Percentiles rank a stretch among this genome's conserved stretches.
Conservation (phyloP, 2,113 vertebrate species). For the Podiceps cristatus region DNA sequence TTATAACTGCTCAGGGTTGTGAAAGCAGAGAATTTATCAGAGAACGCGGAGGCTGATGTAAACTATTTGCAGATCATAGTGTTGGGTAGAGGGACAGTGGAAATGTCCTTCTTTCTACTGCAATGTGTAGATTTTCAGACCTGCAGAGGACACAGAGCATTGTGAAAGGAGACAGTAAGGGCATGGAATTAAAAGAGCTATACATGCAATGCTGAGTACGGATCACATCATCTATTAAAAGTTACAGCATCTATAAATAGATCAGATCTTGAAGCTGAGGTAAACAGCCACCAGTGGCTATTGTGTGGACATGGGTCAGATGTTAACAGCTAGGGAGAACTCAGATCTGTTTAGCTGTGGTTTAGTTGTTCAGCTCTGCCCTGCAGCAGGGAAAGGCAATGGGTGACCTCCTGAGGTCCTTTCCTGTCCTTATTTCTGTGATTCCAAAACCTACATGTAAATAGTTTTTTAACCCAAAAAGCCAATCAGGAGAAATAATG, state of each 20-base stretch:
- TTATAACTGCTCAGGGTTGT: conserved; percentile 16
- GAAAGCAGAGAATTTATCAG: conserved; percentile 20
- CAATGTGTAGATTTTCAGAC: background rate
- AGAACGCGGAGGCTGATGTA: background rate
- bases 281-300: background rate
- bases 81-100: background rate
- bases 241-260: background rate
- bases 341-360: background rate
- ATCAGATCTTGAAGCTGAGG: background rate
- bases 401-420: background rate
- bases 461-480: background rate
- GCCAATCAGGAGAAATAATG: background rate
- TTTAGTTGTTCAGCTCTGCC: background rate
- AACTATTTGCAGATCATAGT: background rate
- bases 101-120: background rate
- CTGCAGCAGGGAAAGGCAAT: background rate
- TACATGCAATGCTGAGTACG: background rate
- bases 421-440: background rate
- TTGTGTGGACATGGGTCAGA: background rate
- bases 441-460: background rate
- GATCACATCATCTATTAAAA: background rate
- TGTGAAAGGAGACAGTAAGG: background rate
- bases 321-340: background rate
- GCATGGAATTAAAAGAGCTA: background rate
- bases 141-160: background rate